Conservation (phyloP, 2,113 vertebrate species). For the Etheostoma cragini region DNA sequence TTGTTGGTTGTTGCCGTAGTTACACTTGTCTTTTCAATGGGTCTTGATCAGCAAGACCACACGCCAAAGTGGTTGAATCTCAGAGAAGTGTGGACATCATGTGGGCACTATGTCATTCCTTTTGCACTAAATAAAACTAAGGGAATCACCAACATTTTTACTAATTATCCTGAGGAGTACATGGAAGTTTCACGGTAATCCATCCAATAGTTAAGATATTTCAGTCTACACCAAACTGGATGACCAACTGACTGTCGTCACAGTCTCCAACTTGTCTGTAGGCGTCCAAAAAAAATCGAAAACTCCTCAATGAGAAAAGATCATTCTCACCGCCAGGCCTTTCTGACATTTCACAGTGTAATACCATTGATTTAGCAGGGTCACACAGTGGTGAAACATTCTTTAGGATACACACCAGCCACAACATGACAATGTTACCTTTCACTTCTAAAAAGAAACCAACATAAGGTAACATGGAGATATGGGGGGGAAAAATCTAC, state of each 20-base stretch:
- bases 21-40: too few species aligned
- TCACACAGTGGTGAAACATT: slow-evolving; percentile 64
- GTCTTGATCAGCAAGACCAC: too few species aligned
- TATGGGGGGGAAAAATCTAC: not conserved
- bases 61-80: too few species aligned
- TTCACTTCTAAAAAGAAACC: slow-evolving; percentile 50
- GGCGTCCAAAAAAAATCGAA: not conserved
- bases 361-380: slow-evolving; percentile 46
- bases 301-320: slow-evolving; percentile 7
- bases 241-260: not conserved
- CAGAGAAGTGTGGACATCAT: too few species aligned
- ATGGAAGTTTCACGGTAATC: not conserved
- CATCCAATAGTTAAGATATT: not conserved
- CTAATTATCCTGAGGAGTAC: not conserved
- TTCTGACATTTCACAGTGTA: slow-evolving; percentile 65
- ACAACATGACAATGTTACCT: slow-evolving; percentile 45
- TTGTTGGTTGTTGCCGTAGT: too few species aligned
- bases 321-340: slow-evolving; percentile 27
- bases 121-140: not conserved
- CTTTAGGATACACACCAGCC: slow-evolving; percentile 13
- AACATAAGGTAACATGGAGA: not conserved
- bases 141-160: not conserved
- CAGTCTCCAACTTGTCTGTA: not conserved
- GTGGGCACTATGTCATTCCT: not conserved
- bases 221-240: not conserved